Percentiles rank a stretch among this genome's conserved stretches.
Conservation (phyloP, 30 jellyfish, hydroid and myxozoan species). For the Hydractinia echinata region DNA sequence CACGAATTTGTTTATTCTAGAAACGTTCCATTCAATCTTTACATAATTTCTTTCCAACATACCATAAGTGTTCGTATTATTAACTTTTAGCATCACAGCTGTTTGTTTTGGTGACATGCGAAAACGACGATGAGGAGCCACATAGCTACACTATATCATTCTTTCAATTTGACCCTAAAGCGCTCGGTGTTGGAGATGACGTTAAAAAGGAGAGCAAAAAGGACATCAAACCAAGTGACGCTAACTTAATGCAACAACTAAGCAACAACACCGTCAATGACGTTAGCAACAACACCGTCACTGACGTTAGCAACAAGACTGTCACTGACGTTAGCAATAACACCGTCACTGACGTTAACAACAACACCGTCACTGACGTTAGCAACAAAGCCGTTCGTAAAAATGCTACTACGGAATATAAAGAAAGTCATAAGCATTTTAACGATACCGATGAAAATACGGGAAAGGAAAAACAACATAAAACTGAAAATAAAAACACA, state of each 20-base stretch:
- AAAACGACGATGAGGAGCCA: conserved; percentile 26
- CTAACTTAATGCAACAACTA: not conserved
- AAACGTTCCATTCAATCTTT: too few relatives aligned
- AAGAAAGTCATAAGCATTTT: too few relatives aligned
- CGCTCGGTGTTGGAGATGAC: conserved; percentile 8
- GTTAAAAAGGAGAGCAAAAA: conserved; percentile 31
- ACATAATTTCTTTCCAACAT: too few relatives aligned
- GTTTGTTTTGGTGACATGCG: not conserved
- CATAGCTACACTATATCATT: conserved; percentile 48
- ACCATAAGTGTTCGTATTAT: not conserved
- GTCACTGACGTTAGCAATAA: not conserved
- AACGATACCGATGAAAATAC: too few relatives aligned
- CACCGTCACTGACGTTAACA: not conserved
- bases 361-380: not conserved
- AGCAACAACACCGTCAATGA: not conserved
- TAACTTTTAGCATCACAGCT: not conserved
- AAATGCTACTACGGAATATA: too few relatives aligned
- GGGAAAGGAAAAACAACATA: too few relatives aligned
- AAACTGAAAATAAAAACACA: too few relatives aligned
- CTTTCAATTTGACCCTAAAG: conserved; percentile 36
- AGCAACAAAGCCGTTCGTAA: too few relatives aligned
- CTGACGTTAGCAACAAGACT: not conserved
- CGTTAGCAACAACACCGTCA: conserved; percentile 1
- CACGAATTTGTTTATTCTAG: too few relatives aligned
- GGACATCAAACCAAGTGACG: conserved; percentile 30